A percentile compares a stretch with the other conserved stretches of the same genome.
Conservation (phyloP, 2,888 invertebrate species). For the Campopleginae sp. region DNA sequence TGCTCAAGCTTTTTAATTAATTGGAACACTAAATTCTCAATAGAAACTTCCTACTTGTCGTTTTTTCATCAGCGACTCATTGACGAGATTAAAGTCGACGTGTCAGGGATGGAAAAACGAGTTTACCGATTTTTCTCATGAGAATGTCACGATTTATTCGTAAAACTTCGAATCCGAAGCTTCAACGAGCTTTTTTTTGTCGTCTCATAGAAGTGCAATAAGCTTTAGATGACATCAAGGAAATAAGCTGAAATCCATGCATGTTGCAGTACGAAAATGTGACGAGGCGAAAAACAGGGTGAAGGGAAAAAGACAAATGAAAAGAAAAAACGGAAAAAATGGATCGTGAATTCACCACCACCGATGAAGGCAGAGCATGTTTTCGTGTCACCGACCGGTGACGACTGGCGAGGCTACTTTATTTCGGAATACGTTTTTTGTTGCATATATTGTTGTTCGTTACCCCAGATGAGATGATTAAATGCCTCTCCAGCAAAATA, state of each 20-base stretch:
- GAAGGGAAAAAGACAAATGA: constrained; percentile 48
- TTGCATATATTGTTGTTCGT: constrained; percentile 82
- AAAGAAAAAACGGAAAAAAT: constrained; percentile 49
- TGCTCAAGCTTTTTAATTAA: background rate
- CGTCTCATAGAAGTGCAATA: constrained; percentile 25
- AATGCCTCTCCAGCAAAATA: constrained; percentile 91
- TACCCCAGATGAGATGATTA: constrained; percentile 90
- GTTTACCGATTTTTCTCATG: background rate
- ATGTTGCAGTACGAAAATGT: constrained; percentile 22
- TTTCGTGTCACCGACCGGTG: constrained; percentile 74
- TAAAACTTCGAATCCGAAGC: background rate
- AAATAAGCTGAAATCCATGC: constrained; percentile 29
- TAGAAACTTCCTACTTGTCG: background rate
- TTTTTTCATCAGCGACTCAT: background rate
- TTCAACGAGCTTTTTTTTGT: background rate
- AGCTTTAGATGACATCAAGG: background rate
- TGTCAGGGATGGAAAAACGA: background rate
- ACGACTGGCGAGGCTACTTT: constrained; percentile 78
- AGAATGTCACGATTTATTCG: background rate
- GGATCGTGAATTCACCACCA: constrained; percentile 77
- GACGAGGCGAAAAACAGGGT: constrained; percentile 31
- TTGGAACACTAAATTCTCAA: background rate
- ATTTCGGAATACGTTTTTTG: constrained; percentile 79
- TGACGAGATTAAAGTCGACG: background rate
- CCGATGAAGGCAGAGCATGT: constrained; percentile 75